Evolutionary conservation across 2,113 vertebrate species (phyloP).

Genomic region (Leptodactylus fuscus): DNA sequence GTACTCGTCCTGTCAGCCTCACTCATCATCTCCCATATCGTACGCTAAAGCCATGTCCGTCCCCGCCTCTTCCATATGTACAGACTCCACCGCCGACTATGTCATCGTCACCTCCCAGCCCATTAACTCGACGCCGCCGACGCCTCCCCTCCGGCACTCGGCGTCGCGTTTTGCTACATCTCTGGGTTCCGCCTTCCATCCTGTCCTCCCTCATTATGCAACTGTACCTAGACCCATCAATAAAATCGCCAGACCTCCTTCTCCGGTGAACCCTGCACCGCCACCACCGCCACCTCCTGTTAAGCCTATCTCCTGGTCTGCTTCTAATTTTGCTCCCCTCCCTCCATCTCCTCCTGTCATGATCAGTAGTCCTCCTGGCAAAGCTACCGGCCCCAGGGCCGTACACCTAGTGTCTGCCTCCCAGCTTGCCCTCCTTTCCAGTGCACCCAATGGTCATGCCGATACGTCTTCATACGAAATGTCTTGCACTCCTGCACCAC

Average conservation of each 20-base stretch:
- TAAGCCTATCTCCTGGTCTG: slow-evolving; percentile 86
- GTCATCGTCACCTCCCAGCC: slow-evolving; percentile 79
- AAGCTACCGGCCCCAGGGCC: slow-evolving; percentile 88
- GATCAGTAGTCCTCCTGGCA: slow-evolving; percentile 96
- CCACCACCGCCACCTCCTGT: slow-evolving; percentile 71
- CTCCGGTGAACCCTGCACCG: slow-evolving; percentile 76
- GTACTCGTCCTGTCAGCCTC: slow-evolving; percentile 84
- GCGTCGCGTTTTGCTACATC: slow-evolving; percentile 96
- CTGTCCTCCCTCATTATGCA: slow-evolving; percentile 95
- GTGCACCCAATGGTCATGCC: slow-evolving; percentile 77
- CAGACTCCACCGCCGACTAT: slow-evolving; percentile 80
- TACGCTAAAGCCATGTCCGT: slow-evolving; percentile 84
- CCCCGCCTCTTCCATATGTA: slow-evolving; percentile 72
- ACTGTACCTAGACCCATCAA: slow-evolving; percentile 85
- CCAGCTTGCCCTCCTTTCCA: slow-evolving; percentile 84
- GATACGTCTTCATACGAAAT: slow-evolving; percentile 72
- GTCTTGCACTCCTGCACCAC: slow-evolving; percentile 73
- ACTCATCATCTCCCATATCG: slow-evolving; percentile 81
- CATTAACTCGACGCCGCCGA: slow-evolving; percentile 85
- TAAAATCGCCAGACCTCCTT: slow-evolving; percentile 82
- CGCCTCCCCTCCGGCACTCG: slow-evolving; percentile 92
- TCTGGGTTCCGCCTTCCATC: slow-evolving; percentile 96
- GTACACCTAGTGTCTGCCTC: slow-evolving; percentile 85
- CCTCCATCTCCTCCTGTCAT: slow-evolving; percentile 95
- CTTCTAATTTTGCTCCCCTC: slow-evolving; percentile 87